A percentile compares a stretch with the other conserved stretches of the same genome.
Conservation (phyloP, 2,113 vertebrate species). For the Vulpes lagopus region DNA sequence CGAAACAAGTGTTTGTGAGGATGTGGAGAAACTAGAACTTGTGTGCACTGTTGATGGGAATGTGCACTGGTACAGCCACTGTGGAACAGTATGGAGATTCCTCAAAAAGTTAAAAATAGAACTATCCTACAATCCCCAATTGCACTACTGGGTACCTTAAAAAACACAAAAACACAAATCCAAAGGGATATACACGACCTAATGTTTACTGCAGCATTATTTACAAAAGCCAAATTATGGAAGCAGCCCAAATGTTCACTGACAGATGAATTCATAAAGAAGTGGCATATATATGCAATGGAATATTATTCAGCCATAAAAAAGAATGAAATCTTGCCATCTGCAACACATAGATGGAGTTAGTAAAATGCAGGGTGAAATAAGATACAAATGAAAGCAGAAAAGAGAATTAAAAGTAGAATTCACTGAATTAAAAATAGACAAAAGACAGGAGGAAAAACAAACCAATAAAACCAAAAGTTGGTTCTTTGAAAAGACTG, state of each 20-base stretch:
- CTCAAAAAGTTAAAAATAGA: neutral
- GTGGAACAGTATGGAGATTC: neutral
- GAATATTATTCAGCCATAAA: neutral
- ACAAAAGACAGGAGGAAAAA: neutral
- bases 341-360: neutral
- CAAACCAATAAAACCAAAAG: constrained; percentile 7
- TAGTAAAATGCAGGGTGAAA: neutral
- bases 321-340: neutral
- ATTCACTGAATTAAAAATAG: neutral
- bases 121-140: neutral
- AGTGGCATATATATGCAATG: neutral
- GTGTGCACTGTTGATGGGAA: neutral
- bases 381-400: neutral
- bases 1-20: neutral
- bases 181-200: neutral
- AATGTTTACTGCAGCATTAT: neutral
- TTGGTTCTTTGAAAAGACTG: neutral
- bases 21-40: neutral
- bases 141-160: neutral
- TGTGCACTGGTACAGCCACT: neutral
- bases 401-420: neutral
- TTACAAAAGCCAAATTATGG: neutral
- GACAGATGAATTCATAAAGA: neutral
- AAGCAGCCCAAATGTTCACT: neutral
- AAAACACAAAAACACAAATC: neutral